Base-by-base conservation (phyloP, 2,113 vertebrate genomes). In the Melanocharis versteri region DNA sequence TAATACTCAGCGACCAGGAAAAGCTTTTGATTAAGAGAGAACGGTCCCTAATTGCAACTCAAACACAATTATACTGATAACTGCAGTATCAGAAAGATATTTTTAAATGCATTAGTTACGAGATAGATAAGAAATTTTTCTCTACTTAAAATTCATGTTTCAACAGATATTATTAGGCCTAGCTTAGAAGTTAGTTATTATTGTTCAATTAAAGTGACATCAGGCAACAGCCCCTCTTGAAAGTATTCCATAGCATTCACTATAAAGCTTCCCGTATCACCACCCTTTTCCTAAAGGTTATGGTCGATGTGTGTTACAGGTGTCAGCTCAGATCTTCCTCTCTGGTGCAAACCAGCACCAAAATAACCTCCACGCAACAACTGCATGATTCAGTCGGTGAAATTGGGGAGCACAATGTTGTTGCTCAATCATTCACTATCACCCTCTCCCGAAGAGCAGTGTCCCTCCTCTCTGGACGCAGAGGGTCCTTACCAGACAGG, bases 401-500 rank as follows among this genome's bases (percentile, higher is more conserved):
- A 58, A 87, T 0, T 10, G 17, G 28, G 33, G 28, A 83, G 56
- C 39, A 39, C 35, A 51, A 30, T 5, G 7, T 0, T 14, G 19
- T 6, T n/a, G 14, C 65, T 68, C 24, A 5, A 2, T 70, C 18
- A 60, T 21, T 71, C 10, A 1, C 22, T 24, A 11, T 28, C 39
- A 28, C 75, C 50, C 79, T 64, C 13, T 72, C 83, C 65, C 77
- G 51, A 40, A 60, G 56, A 73, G 16, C 23, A 24, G 23, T 0
- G 26, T 24, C 48, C 48, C 30, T 72, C 30, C 37, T 60, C 61
- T 82, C 50, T 0, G 0, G 51, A 39, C 0, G 1, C 40, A 60
- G 40, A 57, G 1, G 13, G 14, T 90, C 60, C 98, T 95, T 98
- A 98, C 98, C 98, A 44, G 97, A 93, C 53, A 98, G 97, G 86